phyloP scores from a whole-genome alignment of 1,140 invertebrate genomes.

The Helicoverpa zea region DNA sequence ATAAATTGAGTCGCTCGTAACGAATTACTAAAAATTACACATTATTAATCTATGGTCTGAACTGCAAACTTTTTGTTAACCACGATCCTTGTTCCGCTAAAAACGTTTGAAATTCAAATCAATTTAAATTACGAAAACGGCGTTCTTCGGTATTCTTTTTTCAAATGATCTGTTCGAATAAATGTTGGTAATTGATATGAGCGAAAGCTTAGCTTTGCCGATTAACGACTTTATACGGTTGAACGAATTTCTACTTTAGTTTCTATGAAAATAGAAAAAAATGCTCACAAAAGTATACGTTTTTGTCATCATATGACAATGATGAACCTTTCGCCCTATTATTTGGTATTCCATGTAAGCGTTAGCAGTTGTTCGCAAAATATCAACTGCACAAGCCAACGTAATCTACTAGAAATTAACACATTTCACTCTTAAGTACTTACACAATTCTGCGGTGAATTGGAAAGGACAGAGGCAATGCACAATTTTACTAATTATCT shows the following conservation, averaged over 20 bases:
- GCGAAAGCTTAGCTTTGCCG: conserved; percentile 4
- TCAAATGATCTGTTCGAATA: background rate
- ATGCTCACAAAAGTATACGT: background rate
- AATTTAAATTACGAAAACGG: conserved; percentile 20
- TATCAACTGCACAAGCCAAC: background rate
- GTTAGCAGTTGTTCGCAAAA: background rate
- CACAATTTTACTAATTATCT: background rate
- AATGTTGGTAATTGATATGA: conserved; percentile 25
- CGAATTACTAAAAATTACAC: conserved; percentile 41
- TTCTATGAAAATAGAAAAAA: conserved; percentile 11
- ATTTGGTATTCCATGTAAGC: background rate
- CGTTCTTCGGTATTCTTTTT: background rate
- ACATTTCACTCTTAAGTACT: background rate
- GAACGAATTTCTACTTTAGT: background rate
- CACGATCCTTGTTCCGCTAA: conserved; percentile 18
- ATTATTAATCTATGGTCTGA: conserved; percentile 32
- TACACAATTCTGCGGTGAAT: background rate
- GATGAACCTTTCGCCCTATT: background rate
- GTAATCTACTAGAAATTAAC: background rate
- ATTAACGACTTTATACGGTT: conserved; percentile 16
- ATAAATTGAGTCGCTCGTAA: conserved; percentile 42
- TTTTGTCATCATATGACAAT: conserved; percentile 11
- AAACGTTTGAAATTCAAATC: conserved; percentile 25
- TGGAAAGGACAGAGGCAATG: background rate
- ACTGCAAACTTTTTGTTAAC: conserved; percentile 11